phyloP scores from a whole-genome alignment of 2,113 vertebrate species.

The Grus americana region DNA sequence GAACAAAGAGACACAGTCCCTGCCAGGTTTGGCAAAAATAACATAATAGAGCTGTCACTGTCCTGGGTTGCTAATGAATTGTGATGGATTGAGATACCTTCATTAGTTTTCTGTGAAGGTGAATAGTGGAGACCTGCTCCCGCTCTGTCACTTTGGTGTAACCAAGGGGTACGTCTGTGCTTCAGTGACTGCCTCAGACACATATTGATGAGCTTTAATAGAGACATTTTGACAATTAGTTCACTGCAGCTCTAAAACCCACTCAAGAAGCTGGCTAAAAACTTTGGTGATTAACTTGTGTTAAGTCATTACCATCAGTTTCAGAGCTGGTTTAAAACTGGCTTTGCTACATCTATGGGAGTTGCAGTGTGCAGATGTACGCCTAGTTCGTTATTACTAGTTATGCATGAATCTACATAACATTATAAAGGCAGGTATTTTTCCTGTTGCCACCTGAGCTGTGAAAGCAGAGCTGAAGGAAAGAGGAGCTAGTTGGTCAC shows the following conservation, averaged over 20 bases:
- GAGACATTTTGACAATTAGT: not conserved
- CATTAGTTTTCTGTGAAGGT: not conserved
- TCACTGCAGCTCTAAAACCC: not conserved
- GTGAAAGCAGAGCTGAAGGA: not conserved
- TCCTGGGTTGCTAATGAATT: not conserved
- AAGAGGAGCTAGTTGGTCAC: not conserved
- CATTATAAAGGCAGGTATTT: not conserved
- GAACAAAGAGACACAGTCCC: not conserved
- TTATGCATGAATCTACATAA: not conserved
- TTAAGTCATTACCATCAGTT: not conserved
- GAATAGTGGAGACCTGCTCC: not conserved
- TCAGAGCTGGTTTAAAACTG: not conserved
- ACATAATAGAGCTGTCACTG: constrained; percentile 38
- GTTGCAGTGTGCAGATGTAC: not conserved
- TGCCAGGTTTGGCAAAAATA: constrained; percentile 8
- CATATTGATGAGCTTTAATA: not conserved
- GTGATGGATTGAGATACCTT: not conserved
- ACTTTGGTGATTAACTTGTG: not conserved
- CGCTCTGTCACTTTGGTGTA: not conserved
- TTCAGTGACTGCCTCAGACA: not conserved
- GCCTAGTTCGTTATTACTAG: not conserved
- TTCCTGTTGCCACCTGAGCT: not conserved
- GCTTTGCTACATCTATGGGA: not conserved
- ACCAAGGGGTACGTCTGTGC: not conserved
- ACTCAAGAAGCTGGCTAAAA: not conserved